Evolutionary conservation across 2,797 vertebrate species (phyloP).

Genomic region (Malacoctenus gilli): DNA sequence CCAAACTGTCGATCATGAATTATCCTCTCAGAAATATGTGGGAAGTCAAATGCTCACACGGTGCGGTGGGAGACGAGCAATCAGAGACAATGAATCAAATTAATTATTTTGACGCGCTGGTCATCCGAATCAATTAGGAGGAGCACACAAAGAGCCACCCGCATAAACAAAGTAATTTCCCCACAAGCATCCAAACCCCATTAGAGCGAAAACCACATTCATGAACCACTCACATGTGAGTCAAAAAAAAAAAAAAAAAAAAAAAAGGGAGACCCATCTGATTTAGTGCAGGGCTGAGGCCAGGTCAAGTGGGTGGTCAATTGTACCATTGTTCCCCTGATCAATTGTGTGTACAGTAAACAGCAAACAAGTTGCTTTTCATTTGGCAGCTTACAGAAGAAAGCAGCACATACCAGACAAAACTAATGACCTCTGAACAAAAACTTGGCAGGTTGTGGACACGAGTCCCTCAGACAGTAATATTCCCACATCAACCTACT

Average conservation of each 20-base stretch:
- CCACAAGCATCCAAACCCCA: constrained; percentile 57
- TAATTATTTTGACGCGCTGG: constrained; percentile 71
- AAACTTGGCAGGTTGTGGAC: constrained; percentile 35
- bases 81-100: constrained; percentile 69
- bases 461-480: constrained; percentile 21
- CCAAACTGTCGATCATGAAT: constrained; percentile 14
- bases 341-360: constrained; percentile 59
- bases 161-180: constrained; percentile 65
- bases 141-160: constrained; percentile 60
- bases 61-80: constrained; percentile 35
- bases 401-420: constrained; percentile 39
- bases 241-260: constrained; percentile 56
- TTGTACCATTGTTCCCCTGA: constrained; percentile 57
- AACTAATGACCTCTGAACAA: constrained; percentile 59
- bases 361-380: constrained; percentile 59
- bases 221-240: constrained; percentile 56
- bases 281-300: constrained; percentile 45
- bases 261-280: constrained; percentile 36
- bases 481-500: too few relatives aligned
- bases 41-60: constrained; percentile 5
- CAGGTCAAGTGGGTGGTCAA: constrained; percentile 68
- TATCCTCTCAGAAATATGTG: constrained; percentile 46
- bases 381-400: constrained; percentile 47
- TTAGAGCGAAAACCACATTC: constrained; percentile 68
- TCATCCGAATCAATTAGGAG: constrained; percentile 76